Base-by-base conservation (phyloP, 2,113 vertebrate genomes). In the Mesitornis unicolor region DNA sequence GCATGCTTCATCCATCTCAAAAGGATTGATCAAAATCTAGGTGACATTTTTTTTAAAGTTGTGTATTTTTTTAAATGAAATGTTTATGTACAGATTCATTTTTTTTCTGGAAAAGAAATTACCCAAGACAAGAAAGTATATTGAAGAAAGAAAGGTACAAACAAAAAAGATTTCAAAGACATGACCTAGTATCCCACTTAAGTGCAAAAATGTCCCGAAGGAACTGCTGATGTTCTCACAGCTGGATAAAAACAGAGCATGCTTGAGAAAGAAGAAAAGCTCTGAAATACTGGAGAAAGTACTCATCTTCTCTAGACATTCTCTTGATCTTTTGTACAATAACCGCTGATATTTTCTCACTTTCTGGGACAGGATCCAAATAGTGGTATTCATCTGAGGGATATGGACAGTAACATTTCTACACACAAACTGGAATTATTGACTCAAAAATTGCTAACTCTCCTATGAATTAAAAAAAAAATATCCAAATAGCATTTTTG, bases 371-470 rank as follows among this genome's bases (percentile, higher is more conserved):
- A 74, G 61, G 19, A 63, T 75, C 42, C 60, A 89, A 92, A 70
- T 11, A 11, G 26, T 45, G 33, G 3, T 13, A 63, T 80, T 80
- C 20, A 22, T 48, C 14, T 10, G 15, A 74, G 16, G 36, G 13
- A 96, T 45, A n/a, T 17, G 59, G 11, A 67, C 10, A 70, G 38
- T 26, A 89, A 1, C 4, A 87, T 45, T 61, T 85, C 40, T 80
- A 56, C 10, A 50, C 70, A 54, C 76, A 73, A 83, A 48, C 4
- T 33, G 16, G 36, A 93, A 81, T 75, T 60, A 78, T 28, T 79
- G 16, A 10, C 38, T 94, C 48, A 78, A 68, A 92, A 89, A 47
- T 45, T 92, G 45, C 59, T 90, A 92, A 50, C 36, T 57, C 29
- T 48, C 19, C 33, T n/a, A 67, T 36, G 16, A 84, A 63, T 61